phyloP scores from a whole-genome alignment of 2,113 vertebrate genomes.

The Crocuta crocuta region DNA sequence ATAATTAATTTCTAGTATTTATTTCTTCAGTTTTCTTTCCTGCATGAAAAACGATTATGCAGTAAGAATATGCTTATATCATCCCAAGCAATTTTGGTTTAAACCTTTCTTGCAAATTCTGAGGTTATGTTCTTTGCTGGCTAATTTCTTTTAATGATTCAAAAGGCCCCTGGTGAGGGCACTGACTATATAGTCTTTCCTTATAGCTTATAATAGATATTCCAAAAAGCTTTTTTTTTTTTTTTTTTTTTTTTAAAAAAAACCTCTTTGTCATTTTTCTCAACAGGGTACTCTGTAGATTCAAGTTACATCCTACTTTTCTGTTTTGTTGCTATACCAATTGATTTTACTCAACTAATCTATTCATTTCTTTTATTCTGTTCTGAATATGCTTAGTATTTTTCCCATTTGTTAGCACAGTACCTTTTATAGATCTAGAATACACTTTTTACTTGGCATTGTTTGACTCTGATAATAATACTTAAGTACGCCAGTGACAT shows the following conservation, averaged over 20 bases:
- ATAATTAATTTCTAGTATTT: not conserved
- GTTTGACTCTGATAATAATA: not conserved
- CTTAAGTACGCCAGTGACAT: not conserved
- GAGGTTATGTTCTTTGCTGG: not conserved
- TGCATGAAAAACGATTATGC: not conserved
- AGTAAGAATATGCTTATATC: not conserved
- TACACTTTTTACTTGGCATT: not conserved
- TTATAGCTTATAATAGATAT: not conserved
- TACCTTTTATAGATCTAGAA: not conserved
- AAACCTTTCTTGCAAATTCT: not conserved
- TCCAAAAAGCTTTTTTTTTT: too few relatives aligned
- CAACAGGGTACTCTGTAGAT: not conserved
- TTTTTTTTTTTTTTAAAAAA: not conserved
- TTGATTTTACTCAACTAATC: slow-evolving; percentile 8
- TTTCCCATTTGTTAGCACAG: not conserved
- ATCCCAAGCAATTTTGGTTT: not conserved
- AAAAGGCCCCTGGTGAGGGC: not conserved
- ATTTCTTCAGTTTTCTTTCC: not conserved
- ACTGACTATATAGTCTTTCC: not conserved
- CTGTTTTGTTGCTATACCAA: not conserved
- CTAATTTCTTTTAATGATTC: not conserved
- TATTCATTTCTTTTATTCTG: not conserved
- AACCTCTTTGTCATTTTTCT: not conserved
- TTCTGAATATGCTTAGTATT: not conserved
- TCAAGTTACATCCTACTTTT: not conserved